Evolutionary conservation across 64 coral and sea anemone genomes (phyloP).

Genomic region (Orbicella faveolata): DNA sequence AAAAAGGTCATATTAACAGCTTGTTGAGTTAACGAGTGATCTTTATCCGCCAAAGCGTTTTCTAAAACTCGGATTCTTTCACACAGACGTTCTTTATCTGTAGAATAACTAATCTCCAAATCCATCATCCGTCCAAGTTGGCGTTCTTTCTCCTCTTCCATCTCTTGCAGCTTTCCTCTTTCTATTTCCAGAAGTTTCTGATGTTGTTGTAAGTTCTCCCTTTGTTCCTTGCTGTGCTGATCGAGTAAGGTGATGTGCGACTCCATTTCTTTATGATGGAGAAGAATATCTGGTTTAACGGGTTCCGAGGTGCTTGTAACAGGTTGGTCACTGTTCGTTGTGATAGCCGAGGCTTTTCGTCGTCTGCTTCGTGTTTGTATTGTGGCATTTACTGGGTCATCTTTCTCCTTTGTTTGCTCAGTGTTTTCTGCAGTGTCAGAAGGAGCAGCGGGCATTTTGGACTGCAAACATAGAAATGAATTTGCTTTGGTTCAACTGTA

Average conservation of each 20-base stretch:
- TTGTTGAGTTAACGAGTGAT: conserved; percentile 33
- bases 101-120: conserved; percentile 15
- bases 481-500: no score
- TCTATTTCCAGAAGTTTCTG: conserved; percentile 72
- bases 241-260: conserved; percentile 79
- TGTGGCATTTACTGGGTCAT: neutral
- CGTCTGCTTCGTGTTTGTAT: conserved; percentile 53
- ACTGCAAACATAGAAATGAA: neutral
- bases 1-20: conserved; percentile 37
- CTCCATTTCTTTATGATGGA: conserved; percentile 76
- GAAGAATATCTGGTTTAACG: conserved; percentile 69
- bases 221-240: conserved; percentile 84
- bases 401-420: neutral
- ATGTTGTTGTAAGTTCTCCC: conserved; percentile 68
- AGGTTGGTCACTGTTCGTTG: neutral
- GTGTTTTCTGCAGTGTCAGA: neutral
- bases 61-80: conserved; percentile 19
- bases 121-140: neutral
- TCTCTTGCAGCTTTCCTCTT: conserved; percentile 50
- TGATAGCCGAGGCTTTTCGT: conserved; percentile 18
- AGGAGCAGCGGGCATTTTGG: neutral
- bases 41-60: neutral
- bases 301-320: neutral
- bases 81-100: neutral
- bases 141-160: conserved; percentile 21